A percentile compares a stretch with the other conserved stretches of the same genome.
Evolutionary conservation across 1,140 invertebrate genomes (phyloP).

Genomic region (Lasioglossum albipes): DNA sequence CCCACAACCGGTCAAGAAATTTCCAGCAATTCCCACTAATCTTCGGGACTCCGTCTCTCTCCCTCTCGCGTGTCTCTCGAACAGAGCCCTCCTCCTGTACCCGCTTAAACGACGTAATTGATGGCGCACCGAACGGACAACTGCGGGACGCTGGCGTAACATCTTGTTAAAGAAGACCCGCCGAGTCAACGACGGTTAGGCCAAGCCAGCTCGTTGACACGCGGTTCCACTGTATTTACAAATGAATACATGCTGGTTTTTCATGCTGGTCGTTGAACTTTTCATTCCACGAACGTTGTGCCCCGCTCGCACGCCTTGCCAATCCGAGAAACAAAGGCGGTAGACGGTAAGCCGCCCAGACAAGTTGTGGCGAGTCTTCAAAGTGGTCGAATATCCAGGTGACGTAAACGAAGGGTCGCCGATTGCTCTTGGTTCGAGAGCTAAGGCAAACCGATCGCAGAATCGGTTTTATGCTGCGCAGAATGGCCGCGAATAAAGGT

Average conservation of each 20-base stretch:
- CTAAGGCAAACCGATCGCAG: not conserved
- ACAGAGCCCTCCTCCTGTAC: too few relatives aligned
- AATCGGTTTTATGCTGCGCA: not conserved
- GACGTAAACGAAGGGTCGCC: not conserved
- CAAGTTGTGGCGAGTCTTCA: too few relatives aligned
- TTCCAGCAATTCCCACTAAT: slow-evolving; percentile 57
- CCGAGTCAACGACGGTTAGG: not conserved
- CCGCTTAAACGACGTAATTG: slow-evolving; percentile 6
- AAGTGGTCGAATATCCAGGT: too few relatives aligned
- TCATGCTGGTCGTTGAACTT: too few relatives aligned
- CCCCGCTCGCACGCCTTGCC: too few relatives aligned
- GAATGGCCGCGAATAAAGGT: not conserved
- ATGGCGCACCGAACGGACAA: not conserved
- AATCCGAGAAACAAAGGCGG: too few relatives aligned
- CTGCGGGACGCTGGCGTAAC: not conserved
- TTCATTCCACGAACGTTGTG: too few relatives aligned
- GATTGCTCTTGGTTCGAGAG: not conserved
- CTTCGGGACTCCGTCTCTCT: slow-evolving; percentile 7
- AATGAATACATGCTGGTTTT: too few relatives aligned
- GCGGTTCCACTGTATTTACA: too few relatives aligned
- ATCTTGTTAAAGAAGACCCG: not conserved
- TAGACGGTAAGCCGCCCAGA: too few relatives aligned
- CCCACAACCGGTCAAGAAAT: slow-evolving; percentile 49
- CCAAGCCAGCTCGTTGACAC: too few relatives aligned
- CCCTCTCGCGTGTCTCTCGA: not conserved